Evolutionary conservation across 2,888 invertebrate species (phyloP).

Genomic region (Saturnia japonica): DNA sequence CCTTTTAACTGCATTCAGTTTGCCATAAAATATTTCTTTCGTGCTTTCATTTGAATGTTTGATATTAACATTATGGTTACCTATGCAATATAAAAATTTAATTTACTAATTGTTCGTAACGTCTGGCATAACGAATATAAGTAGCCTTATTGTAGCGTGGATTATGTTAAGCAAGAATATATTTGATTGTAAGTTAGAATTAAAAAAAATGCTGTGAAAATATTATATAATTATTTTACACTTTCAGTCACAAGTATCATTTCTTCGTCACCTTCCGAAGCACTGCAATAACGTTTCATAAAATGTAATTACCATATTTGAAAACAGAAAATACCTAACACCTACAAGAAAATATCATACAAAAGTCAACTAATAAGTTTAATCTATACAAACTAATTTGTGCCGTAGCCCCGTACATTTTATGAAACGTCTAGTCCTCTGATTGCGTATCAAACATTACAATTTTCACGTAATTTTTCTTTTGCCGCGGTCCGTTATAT

Average conservation of each 20-base stretch:
- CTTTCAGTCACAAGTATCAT: conserved; percentile 66
- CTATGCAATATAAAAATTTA: too few relatives aligned
- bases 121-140: too few relatives aligned
- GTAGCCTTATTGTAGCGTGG: not conserved
- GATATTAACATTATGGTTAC: too few relatives aligned
- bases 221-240: conserved; percentile 65
- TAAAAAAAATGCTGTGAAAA: conserved; percentile 58
- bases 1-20: too few relatives aligned
- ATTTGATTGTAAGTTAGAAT: not conserved
- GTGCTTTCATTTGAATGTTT: too few relatives aligned
- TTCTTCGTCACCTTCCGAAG: conserved; percentile 61
- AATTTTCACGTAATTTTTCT: conserved; percentile 47
- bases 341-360: conserved; percentile 76
- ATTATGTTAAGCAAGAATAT: not conserved
- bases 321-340: conserved; percentile 62
- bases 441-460: conserved; percentile 32
- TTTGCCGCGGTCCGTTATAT: conserved; percentile 49
- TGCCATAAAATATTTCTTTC: too few relatives aligned
- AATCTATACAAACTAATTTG: conserved; percentile 50
- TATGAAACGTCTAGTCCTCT: conserved; percentile 70
- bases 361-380: conserved; percentile 48
- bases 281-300: conserved; percentile 71
- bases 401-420: conserved; percentile 70
- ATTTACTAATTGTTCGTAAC: too few relatives aligned
- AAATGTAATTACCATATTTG: conserved; percentile 61